phyloP scores from a whole-genome alignment of 1,140 invertebrate genomes.

The Euschistus heros region DNA sequence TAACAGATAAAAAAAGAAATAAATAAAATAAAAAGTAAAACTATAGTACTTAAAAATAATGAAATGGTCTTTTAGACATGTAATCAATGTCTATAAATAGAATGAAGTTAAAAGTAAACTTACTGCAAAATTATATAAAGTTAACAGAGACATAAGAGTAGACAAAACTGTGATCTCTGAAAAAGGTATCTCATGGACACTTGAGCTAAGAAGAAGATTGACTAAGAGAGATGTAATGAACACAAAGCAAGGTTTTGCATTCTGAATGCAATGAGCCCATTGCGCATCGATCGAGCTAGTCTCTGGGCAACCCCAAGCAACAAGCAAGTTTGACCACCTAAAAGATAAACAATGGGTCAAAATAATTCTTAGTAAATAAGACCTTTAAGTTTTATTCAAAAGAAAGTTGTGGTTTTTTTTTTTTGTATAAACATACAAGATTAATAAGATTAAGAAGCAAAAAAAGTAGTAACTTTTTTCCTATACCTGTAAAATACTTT shows the following conservation, averaged over 20 bases:
- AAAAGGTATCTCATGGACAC: constrained; percentile 67
- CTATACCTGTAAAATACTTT: too few relatives aligned
- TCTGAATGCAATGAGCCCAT: constrained; percentile 68
- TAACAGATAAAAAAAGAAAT: too few relatives aligned
- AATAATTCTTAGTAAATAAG: not conserved
- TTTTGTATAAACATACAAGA: too few relatives aligned
- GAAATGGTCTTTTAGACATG: too few relatives aligned
- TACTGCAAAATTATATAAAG: constrained; percentile 53
- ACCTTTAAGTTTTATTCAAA: not conserved
- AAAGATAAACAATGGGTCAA: not conserved
- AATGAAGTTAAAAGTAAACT: constrained; percentile 6
- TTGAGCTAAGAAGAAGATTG: constrained; percentile 63
- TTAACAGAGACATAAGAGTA: constrained; percentile 57
- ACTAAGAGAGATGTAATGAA: constrained; percentile 63
- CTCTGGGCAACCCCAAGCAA: constrained; percentile 51
- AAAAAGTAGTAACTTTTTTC: too few relatives aligned
- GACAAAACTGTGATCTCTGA: constrained; percentile 70
- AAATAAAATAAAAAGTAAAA: too few relatives aligned
- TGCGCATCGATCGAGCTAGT: constrained; percentile 66
- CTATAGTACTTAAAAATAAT: too few relatives aligned
- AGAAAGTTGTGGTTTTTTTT: not conserved
- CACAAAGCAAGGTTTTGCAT: constrained; percentile 64
- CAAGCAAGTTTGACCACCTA: constrained; percentile 62
- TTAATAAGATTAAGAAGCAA: too few relatives aligned
- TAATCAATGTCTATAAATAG: too few relatives aligned